These are phyloP conservation scores for Atractosteus spatula DNA, from an alignment of 2,113 vertebrate species.

Conservation along the genomic window DNA sequence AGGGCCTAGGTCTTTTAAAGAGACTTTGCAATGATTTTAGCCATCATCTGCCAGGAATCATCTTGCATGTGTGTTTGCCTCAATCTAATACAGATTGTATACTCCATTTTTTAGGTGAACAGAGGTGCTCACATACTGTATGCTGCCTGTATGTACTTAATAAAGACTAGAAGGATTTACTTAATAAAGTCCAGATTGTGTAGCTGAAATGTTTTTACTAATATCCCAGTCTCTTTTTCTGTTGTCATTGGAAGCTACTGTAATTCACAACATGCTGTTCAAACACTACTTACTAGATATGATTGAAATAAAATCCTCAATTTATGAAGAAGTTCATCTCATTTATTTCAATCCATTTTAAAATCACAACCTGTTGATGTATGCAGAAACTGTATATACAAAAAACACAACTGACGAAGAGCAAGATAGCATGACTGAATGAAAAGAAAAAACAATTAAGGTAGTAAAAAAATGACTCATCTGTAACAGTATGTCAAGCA, in stretches of 20 bases:
- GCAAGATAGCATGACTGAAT: too few species aligned
- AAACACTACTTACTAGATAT: not conserved
- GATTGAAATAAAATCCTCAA: not conserved
- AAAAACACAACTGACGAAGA: too few species aligned
- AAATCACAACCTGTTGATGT: too few species aligned
- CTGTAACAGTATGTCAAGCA: too few species aligned
- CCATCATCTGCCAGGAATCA: not conserved
- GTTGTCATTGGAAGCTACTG: not conserved
- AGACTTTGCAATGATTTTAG: too few species aligned
- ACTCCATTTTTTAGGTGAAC: not conserved
- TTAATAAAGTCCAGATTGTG: not conserved
- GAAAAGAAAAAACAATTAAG: too few species aligned
- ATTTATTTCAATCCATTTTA: too few species aligned
- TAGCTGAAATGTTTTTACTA: not conserved
- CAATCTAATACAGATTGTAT: not conserved
- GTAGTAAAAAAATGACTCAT: too few species aligned
- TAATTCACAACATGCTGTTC: not conserved
- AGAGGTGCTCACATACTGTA: not conserved
- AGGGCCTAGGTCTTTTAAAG: too few species aligned
- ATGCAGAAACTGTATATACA: too few species aligned
- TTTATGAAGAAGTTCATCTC: too few species aligned
- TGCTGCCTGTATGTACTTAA: not conserved
- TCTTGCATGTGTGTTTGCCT: not conserved
- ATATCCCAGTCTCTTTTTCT: not conserved
- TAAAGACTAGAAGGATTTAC: not conserved